Base-by-base conservation (phyloP, 2,113 vertebrate species). In the Lanius ludovicianus region DNA sequence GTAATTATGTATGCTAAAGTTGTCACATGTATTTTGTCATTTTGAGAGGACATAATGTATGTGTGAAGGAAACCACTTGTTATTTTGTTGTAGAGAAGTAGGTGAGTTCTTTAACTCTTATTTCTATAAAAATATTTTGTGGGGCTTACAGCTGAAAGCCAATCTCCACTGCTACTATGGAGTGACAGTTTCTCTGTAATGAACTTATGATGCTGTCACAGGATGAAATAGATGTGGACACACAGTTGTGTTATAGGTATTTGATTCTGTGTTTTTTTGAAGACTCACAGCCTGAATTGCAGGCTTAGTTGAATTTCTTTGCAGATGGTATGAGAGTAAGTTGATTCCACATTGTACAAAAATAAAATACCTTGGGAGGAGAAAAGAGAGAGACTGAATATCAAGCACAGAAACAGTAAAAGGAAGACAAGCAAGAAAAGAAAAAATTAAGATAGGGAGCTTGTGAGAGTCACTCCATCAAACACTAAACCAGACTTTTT, bases 391-490 rank as follows among this genome's bases (percentile, higher is more conserved):
- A 35, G 42, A 60, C 18, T 81, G 75, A 92, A 60, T 94, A 78
- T 41, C 2, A 3, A 87, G 53, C 27, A 74, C 17, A 59, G 25
- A 74, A 81, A 78, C 30, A 77, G 42, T 84, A 84, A 86, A 87
- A 86, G 44, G 73, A 84, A 78, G 85, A 75, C 73, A 84, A 78
- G 85, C 39, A 89, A 55, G 55, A 67, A 77, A 79, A 39, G 57
- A 37, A 70, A 82, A 95, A 87, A 89, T 60, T 81, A 87, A 91
- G 84, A 76, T 63, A 74, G 31, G 65, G 78, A 91, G 23, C 57
- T 42, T 90, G 60, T 73, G 39, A 74, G 64, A 95, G 81, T 91
- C 87, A 90, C 35, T 95, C 56, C 35, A 77, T 96, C 93, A 95
- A 73, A 65, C 67, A 82, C 22, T 67, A n/a, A 77, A 78, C 81